These are phyloP conservation scores for Eumerus sabulonum DNA, from an alignment of 2,888 invertebrate genomes.

Conservation along the genomic window DNA sequence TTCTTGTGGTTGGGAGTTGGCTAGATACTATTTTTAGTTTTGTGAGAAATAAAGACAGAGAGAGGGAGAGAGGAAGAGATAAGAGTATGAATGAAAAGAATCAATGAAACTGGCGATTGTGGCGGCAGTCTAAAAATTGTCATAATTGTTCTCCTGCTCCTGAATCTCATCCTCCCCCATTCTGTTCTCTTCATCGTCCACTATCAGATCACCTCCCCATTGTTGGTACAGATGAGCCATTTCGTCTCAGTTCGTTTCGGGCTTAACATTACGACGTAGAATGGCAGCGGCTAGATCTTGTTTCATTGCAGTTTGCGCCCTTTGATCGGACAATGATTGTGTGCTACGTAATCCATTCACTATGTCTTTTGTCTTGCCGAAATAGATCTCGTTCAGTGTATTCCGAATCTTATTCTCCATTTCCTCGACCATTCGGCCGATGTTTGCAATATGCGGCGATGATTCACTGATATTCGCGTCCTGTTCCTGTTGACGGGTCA, in stretches of 20 bases:
- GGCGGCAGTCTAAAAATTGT: conserved; percentile 57
- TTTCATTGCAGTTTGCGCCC: conserved; percentile 90
- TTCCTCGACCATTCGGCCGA: conserved; percentile 99
- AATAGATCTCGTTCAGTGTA: conserved; percentile 98
- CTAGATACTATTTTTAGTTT: conserved; percentile 23
- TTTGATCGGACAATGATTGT: conserved; percentile 90
- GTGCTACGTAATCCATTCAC: conserved; percentile 94
- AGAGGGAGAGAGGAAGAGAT: conserved; percentile 22
- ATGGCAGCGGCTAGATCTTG: conserved; percentile 92
- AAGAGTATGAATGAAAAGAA: conserved; percentile 25
- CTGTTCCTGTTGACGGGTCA: conserved; percentile 97
- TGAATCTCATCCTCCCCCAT: conserved; percentile 53
- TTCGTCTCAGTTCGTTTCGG: conserved; percentile 77
- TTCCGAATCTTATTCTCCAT: conserved; percentile 99
- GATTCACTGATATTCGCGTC: conserved; percentile 95
- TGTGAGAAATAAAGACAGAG: conserved; percentile 1
- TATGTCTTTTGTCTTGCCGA: conserved; percentile 99
- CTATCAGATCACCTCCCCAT: too few species aligned
- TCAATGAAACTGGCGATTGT: conserved; percentile 20
- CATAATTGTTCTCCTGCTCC: conserved; percentile 59
- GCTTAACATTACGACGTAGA: conserved; percentile 88
- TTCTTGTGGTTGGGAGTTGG: conserved; percentile 20
- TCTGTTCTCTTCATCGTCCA: conserved; percentile 37
- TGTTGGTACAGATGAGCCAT: too few species aligned
- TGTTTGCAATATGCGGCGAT: conserved; percentile 98